Base-by-base conservation (phyloP, 1,140 invertebrate species). In the Pseudachorutes palmiensis region DNA sequence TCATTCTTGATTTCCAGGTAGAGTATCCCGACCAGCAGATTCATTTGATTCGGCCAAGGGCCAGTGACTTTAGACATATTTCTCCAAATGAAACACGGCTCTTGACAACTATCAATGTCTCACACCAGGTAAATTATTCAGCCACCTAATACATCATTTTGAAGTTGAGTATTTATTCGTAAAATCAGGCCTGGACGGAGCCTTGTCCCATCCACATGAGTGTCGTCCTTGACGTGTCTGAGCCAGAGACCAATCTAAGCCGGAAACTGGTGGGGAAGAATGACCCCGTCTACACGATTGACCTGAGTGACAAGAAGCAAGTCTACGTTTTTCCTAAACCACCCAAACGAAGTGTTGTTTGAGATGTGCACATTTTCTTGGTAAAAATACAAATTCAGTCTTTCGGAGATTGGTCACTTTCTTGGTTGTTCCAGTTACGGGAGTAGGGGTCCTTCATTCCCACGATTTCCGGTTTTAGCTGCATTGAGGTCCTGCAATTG, bases 21-120 rank as follows among this genome's bases (percentile, higher is more conserved):
- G 88, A 91, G 72, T 96, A 95, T 81, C 93, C 94, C 1, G 94
- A 97, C 81, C 89, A 93, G 75, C 87, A 89, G 75, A 85, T 86
- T 26, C 90, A 95, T 76, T 80, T 94, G 36, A 81, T 93, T 31
- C 81, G 90, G 65, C 92, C 92, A 0, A 82, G 85, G 67, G 80
- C 84, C 22, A 83, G 70, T 62, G 80, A 83, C 70, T 80, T 83
- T 69, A 73, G 79, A 49, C 71, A 75, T 28, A 71, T 78, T 29
- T 30, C 71, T 68, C 16, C 70, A 67, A 51, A 65, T 58, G 86
- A 89, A 75, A 87, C 92, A 70, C 82, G 91, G 57, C 80, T 97
- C 12, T 80, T 90, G 28, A 93, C 92, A 1, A 90, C 88, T 19
- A 88, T 95, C 5, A 78, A 95, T 26, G 81, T 97, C 2, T 95